Evolutionary conservation across 1,140 invertebrate genomes (phyloP).

Genomic region (Drosophila melanogaster): Release_6_plus_ISO1_MT NC_004354.4:10767001-10767500

Average conservation of each 20-base stretch:
- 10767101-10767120: slow-evolving; percentile 19
- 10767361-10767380: slow-evolving; percentile 7
- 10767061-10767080: slow-evolving; percentile 45
- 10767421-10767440: background rate
- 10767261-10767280: slow-evolving; percentile 22
- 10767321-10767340: slow-evolving; percentile 53
- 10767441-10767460: background rate
- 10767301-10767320: slow-evolving; percentile 51
- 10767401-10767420: background rate
- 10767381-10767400: too few species aligned
- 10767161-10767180: background rate
- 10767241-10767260: slow-evolving; percentile 26
- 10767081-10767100: slow-evolving; percentile 27
- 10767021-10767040: too few species aligned
- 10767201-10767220: slow-evolving; percentile 63
- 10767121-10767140: slow-evolving; percentile 1
- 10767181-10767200: slow-evolving; percentile 6
- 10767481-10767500: slow-evolving; percentile 9
- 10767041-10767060: background rate
- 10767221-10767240: background rate
- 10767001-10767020: slow-evolving; percentile 28
- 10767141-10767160: background rate
- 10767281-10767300: slow-evolving; percentile 30
- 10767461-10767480: background rate
- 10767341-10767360: slow-evolving; percentile 63